Conservation (phyloP, 2,888 invertebrate genomes). For the Drosophila stalkeri region DNA sequence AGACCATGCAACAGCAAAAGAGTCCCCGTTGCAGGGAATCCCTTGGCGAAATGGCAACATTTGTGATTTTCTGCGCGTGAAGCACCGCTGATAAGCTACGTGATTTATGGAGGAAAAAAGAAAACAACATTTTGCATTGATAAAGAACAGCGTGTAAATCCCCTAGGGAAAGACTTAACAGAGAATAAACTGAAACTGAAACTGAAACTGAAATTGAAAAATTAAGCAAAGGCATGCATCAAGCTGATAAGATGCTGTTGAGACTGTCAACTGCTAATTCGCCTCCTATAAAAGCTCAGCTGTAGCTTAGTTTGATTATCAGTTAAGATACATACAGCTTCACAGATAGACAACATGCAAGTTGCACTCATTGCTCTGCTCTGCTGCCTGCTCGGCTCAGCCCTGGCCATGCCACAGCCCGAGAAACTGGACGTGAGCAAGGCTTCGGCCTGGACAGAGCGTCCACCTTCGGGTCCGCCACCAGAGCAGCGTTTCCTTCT, state of each 20-base stretch:
- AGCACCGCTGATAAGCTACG: constrained; percentile 1
- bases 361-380: constrained; percentile 32
- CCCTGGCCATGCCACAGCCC: constrained; percentile 40
- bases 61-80: background rate
- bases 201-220: background rate
- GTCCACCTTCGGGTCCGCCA: constrained; percentile 12
- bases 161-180: background rate
- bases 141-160: constrained; percentile 1
- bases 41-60: background rate
- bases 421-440: constrained; percentile 13
- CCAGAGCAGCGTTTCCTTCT: constrained; percentile 34
- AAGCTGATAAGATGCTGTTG: background rate
- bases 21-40: background rate
- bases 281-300: constrained; percentile 38
- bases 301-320: constrained; percentile 6
- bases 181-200: too few species aligned
- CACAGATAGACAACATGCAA: constrained; percentile 37
- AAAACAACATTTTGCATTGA: background rate
- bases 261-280: too few species aligned
- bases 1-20: background rate
- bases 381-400: constrained; percentile 37
- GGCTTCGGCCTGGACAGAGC: constrained; percentile 10
- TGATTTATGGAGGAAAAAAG: background rate
- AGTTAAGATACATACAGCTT: constrained; percentile 30
- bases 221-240: background rate